Evolutionary conservation across 53 echinoderm and acorn worm species (phyloP), one percentile per base, ranked within the genome.

Genomic region (Paracentrotus lividus): DNA sequence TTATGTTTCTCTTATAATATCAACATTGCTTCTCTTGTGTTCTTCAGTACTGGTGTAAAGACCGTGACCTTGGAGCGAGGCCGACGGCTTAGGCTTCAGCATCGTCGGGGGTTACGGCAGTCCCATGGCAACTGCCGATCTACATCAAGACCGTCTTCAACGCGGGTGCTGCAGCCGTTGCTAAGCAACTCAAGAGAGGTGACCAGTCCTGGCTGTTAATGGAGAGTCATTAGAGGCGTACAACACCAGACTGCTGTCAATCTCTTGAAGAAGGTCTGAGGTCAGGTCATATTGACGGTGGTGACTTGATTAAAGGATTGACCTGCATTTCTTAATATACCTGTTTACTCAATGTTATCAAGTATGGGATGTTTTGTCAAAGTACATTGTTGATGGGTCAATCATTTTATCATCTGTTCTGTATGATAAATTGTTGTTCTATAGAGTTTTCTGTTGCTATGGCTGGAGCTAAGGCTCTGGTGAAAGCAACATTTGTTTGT

Each of bases 101-200:
- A 99, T 99, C 59, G 97, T 97, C 0, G 99, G 99, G 2, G 99
- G 99, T 0, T 91, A 92, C 66, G 97, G 97, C 56, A 99, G 99
- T 49, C 99, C 99, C 64, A 99, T 34, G 99, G 99, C 26, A 96
- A 99, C 90, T 99, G 15, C 99, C 99, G 76, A 99, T 99, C 92
- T 99, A 99, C 84, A 97, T 99, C 95, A 99, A 99, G 95, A 99
- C 99, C 8, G 99, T 99, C 52, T 99, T 99, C 91, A 93, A 94
- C 58, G 95, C 95, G 33, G 99, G 99, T 0, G 99, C 99, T 1
- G 99, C 99, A 33, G 93, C 96, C 20, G 95, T 94, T 49, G 95
- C 96, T 51, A 95, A 94, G 32, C 93, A 95, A 59, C 96, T 97
- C 91, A 96, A 96, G 72, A 92, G 99, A 14, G 97, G 97, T 9